These are phyloP conservation scores for Myrmecophaga tridactyla DNA, from an alignment of 2,113 vertebrate genomes.

Conservation along the genomic window DNA sequence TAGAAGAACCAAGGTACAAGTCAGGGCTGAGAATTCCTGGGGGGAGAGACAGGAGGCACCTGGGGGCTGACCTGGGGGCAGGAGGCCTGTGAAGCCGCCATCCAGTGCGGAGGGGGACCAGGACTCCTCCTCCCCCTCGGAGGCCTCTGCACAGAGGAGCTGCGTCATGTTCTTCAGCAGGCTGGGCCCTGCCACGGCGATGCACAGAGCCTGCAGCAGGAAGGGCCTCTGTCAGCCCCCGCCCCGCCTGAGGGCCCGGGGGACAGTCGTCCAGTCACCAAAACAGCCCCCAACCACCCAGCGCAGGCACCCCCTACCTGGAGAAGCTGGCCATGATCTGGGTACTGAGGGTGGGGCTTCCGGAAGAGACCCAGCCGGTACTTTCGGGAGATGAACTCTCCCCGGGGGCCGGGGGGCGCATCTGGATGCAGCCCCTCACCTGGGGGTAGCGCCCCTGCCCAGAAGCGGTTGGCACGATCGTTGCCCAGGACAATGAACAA, in stretches of 20 bases:
- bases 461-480: constrained; percentile 94
- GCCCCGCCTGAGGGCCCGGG: neutral
- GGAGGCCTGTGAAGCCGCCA: constrained; percentile 52
- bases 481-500: constrained; percentile 97
- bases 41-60: neutral
- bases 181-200: constrained; percentile 90
- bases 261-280: neutral
- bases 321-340: constrained; percentile 90
- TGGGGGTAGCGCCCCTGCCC: constrained; percentile 86
- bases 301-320: constrained; percentile 84
- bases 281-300: neutral
- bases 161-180: constrained; percentile 92
- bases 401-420: constrained; percentile 84
- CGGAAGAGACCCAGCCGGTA: constrained; percentile 92
- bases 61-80: constrained; percentile 56
- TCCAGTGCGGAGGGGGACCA: constrained; percentile 52
- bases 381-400: constrained; percentile 92
- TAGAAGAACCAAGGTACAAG: neutral
- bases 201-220: constrained; percentile 86
- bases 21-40: neutral
- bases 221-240: neutral
- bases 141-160: constrained; percentile 88
- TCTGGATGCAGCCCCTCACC: constrained; percentile 86
- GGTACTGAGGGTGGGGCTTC: constrained; percentile 85
- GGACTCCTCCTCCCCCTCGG: constrained; percentile 72